Evolutionary conservation across 64 coral and sea anemone species (phyloP).

Genomic region (Porites lutea): DNA sequence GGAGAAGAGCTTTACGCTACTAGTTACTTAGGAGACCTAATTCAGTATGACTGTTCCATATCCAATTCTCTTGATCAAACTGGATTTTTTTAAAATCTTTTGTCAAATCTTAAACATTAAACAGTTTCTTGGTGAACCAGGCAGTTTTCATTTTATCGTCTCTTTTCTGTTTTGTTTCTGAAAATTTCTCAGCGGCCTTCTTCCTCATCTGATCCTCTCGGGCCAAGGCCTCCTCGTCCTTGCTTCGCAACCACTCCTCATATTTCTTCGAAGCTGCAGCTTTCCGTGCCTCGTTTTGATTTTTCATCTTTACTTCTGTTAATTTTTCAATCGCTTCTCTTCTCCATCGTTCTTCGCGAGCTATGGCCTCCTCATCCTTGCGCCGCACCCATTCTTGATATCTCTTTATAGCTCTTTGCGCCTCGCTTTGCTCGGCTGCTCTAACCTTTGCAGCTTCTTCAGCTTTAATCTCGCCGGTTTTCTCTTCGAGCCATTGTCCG

Average conservation of each 20-base stretch:
- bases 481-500: slow-evolving; percentile 8
- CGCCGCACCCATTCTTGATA: slow-evolving; percentile 12
- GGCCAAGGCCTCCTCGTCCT: not conserved
- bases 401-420: not conserved
- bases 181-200: not conserved
- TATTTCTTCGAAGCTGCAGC: slow-evolving; percentile 1
- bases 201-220: slow-evolving; percentile 6
- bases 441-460: not conserved
- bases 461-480: not conserved
- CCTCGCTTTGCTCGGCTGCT: not conserved
- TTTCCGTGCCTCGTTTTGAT: slow-evolving; percentile 4
- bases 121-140: slow-evolving; percentile 16
- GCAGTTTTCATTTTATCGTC: slow-evolving; percentile 15
- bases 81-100: too few species aligned
- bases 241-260: slow-evolving; percentile 15
- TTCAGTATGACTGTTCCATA: too few species aligned
- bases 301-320: slow-evolving; percentile 5
- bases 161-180: slow-evolving; percentile 25
- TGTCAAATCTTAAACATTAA: too few species aligned
- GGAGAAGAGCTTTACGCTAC: too few species aligned
- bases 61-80: too few species aligned
- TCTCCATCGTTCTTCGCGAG: slow-evolving; percentile 6
- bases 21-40: too few species aligned
- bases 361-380: slow-evolving; percentile 17
- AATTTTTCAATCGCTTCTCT: slow-evolving; percentile 2